Conservation (phyloP, 2,113 vertebrate species). For the Smithornis capensis region DNA sequence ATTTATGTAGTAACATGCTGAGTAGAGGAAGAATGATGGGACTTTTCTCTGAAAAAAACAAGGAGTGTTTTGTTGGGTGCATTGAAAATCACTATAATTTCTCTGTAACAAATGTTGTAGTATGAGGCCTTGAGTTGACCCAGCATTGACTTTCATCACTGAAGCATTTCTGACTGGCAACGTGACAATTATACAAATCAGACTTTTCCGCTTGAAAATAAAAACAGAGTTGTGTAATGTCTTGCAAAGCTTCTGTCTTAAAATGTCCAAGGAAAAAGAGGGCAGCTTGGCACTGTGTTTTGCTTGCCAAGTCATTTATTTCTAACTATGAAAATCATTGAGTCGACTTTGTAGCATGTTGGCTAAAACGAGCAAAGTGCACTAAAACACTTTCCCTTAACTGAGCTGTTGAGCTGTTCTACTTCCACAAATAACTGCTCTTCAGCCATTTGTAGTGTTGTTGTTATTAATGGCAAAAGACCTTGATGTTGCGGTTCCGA, state of each 20-base stretch:
- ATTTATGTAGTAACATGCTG: conserved; percentile 64
- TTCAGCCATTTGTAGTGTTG: conserved; percentile 45
- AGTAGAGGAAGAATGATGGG: conserved; percentile 46
- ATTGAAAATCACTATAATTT: conserved; percentile 66
- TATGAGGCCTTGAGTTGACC: conserved; percentile 69
- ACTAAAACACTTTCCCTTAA: conserved; percentile 55
- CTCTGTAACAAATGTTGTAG: conserved; percentile 73
- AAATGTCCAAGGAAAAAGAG: conserved; percentile 48
- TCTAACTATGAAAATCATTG: conserved; percentile 37
- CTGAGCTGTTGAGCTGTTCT: conserved; percentile 55
- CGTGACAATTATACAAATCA: conserved; percentile 77
- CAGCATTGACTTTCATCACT: conserved; percentile 66
- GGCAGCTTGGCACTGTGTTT: conserved; percentile 57
- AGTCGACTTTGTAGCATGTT: conserved; percentile 59
- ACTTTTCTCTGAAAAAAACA: conserved; percentile 64
- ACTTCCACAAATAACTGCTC: conserved; percentile 40
- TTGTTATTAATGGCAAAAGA: conserved; percentile 3
- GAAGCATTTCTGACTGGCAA: conserved; percentile 75
- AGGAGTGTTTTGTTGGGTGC: conserved; percentile 40
- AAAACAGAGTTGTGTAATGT: conserved; percentile 70
- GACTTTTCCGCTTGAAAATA: conserved; percentile 76
- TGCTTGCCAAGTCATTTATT: conserved; percentile 58
- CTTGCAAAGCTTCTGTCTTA: conserved; percentile 77
- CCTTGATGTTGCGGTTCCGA: conserved; percentile 13
- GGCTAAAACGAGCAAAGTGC: conserved; percentile 61